Evolutionary conservation across 2,113 vertebrate genomes (phyloP), one percentile per base, ranked within the genome.

Genomic region (Colistium nudipinnis): DNA sequence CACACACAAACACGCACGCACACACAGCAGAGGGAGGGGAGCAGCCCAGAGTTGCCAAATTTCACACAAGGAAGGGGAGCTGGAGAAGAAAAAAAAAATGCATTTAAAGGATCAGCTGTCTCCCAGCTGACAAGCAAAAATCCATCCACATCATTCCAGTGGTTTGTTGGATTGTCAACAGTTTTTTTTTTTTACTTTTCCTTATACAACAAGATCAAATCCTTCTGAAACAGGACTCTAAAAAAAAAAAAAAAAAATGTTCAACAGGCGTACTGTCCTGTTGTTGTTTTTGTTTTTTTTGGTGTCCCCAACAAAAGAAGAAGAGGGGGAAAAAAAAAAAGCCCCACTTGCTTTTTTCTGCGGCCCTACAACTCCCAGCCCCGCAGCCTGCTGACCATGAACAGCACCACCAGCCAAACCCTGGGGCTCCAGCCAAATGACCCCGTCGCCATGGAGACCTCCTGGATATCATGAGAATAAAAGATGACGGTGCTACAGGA

Each of bases 61-160:
- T 91, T 87, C 88, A 87, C 82, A 89, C 85, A 17, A 67, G 66
- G 85, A 67, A 83, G 35, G 82, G 31, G 54, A 51, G 53, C 65
- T 9, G 4, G 9, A 33, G 9, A 33, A 33, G 9, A 33, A 33
- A 51, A 49, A 77, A 74, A 49, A 81, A 76, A 74, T 44, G 62
- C 53, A 79, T 81, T 81, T 62, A 76, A 76, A 61, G 62, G 43
- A 76, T 73, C 72, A 87, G 63, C 19, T 48, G 19, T 64, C 76
- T 64, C 39, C 64, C 31, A 30, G 57, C 63, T 22, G 53, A 56
- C 65, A 35, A 57, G 54, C 28, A 33, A 48, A 62, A 77, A 44
- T 19, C 48, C 78, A 79, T 73, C 80, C 62, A 76, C 39, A 41
- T 27, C 36, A 73, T 57, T 82, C 71, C 64, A 63, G 69, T 14